Evolutionary conservation across 1,140 invertebrate genomes (phyloP).

Genomic region (Lineus longissimus): DNA sequence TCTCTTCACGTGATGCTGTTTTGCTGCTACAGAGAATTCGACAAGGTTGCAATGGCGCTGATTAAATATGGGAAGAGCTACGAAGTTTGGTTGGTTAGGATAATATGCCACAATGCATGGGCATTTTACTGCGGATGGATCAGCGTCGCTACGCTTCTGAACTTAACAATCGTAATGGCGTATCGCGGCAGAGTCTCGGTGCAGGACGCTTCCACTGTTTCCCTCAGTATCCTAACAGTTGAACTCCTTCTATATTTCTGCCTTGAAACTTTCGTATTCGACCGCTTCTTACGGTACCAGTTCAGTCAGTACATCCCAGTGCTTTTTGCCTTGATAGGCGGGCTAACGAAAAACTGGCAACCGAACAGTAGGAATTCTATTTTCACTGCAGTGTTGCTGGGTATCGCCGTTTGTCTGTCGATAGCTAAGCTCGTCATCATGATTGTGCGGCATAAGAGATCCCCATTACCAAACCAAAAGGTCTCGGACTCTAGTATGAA

Average conservation of each 20-base stretch:
- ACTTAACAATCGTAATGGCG: slow-evolving; percentile 27
- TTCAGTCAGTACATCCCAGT: slow-evolving; percentile 19
- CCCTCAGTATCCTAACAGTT: slow-evolving; percentile 10
- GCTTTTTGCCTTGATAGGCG: slow-evolving; percentile 15
- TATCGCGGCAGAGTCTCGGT: background rate
- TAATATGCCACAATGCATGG: slow-evolving; percentile 47
- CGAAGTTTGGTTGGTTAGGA: slow-evolving; percentile 37
- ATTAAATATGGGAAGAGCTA: background rate
- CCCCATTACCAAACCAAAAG: background rate
- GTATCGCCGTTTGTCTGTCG: background rate
- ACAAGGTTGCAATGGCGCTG: slow-evolving; percentile 10
- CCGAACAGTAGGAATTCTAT: background rate
- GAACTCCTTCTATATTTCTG: slow-evolving; percentile 13
- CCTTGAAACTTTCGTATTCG: slow-evolving; percentile 15
- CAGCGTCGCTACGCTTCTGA: slow-evolving; percentile 43
- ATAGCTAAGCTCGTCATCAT: background rate
- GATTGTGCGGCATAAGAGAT: background rate
- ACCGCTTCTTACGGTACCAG: slow-evolving; percentile 19
- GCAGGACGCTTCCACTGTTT: slow-evolving; percentile 2
- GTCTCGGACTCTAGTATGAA: no score
- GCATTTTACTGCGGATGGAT: slow-evolving; percentile 45
- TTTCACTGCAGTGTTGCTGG: slow-evolving; percentile 3
- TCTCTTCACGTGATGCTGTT: slow-evolving; percentile 8
- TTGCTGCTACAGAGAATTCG: background rate
- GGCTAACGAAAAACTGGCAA: background rate